phyloP scores from a whole-genome alignment of 2,113 vertebrate species.

The Puntigrus tetrazona region DNA sequence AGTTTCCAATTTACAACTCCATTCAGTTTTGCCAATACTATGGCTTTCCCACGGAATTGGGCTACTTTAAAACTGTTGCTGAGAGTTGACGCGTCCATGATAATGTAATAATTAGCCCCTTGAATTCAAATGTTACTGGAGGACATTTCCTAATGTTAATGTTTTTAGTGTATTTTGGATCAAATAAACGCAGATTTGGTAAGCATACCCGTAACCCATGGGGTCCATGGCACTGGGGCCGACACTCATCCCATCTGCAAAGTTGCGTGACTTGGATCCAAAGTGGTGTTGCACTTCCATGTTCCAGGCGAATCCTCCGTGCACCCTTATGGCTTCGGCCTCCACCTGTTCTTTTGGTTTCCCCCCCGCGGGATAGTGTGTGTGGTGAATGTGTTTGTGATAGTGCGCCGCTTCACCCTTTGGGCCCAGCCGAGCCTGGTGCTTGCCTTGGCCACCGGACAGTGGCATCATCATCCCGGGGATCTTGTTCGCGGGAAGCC shows the following conservation, averaged over 20 bases:
- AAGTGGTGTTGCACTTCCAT: slow-evolving; percentile 81
- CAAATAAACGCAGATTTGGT: neutral
- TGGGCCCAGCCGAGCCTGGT: slow-evolving; percentile 73
- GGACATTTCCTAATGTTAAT: neutral
- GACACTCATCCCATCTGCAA: slow-evolving; percentile 72
- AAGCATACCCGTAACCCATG: slow-evolving; percentile 75
- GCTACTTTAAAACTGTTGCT: too few species aligned
- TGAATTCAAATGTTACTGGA: too few species aligned
- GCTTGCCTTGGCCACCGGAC: slow-evolving; percentile 78
- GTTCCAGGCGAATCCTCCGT: slow-evolving; percentile 78
- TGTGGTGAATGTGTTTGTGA: slow-evolving; percentile 88
- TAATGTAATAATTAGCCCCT: too few species aligned
- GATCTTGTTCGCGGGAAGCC: slow-evolving; percentile 72
- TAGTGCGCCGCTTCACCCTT: slow-evolving; percentile 82
- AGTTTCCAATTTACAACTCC: neutral
- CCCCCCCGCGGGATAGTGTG: slow-evolving; percentile 72
- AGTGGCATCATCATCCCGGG: slow-evolving; percentile 63
- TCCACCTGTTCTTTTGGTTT: slow-evolving; percentile 86
- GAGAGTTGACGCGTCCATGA: too few species aligned
- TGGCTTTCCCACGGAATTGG: too few species aligned
- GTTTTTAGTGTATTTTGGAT: neutral
- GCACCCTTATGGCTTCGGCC: slow-evolving; percentile 73
- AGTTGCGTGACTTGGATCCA: slow-evolving; percentile 80
- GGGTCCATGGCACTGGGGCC: slow-evolving; percentile 68
- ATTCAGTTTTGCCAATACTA: too few species aligned